Percentiles rank a stretch among this genome's conserved stretches.
Evolutionary conservation across 92 coral and sea anemone genomes (phyloP).

Genomic region (Palythoa grandis): DNA sequence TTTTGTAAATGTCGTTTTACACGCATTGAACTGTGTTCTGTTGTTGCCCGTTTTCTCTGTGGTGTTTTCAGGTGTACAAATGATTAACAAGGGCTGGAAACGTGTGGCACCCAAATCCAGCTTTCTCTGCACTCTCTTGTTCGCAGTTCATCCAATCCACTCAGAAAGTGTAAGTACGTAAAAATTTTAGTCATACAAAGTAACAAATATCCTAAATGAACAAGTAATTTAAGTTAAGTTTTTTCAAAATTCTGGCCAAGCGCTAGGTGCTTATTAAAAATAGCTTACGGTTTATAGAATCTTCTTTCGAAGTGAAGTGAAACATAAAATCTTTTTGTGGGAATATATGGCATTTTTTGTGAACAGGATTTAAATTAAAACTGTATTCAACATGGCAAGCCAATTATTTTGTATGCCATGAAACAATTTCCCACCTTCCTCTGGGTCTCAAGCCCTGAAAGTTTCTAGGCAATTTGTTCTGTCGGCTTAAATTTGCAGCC

Average conservation of each 20-base stretch:
- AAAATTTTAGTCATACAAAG: not conserved
- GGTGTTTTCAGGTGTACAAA: slow-evolving; percentile 50
- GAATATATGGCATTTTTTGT: too few relatives aligned
- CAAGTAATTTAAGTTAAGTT: not conserved
- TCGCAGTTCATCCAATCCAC: slow-evolving; percentile 90
- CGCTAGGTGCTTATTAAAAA: too few relatives aligned
- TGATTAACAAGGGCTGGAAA: slow-evolving; percentile 5
- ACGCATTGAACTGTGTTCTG: slow-evolving; percentile 70
- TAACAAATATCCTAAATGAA: not conserved
- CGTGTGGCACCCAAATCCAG: slow-evolving; percentile 67
- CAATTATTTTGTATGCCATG: too few relatives aligned
- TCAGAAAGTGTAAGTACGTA: slow-evolving; percentile 85
- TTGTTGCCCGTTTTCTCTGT: slow-evolving; percentile 71
- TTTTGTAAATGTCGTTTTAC: slow-evolving; percentile 74
- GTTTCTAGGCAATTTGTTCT: too few relatives aligned
- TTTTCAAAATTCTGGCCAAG: not conserved
- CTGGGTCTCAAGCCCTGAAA: too few relatives aligned
- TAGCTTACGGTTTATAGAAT: too few relatives aligned
- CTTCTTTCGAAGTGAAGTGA: too few relatives aligned
- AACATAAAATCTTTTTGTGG: too few relatives aligned
- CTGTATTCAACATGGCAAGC: too few relatives aligned
- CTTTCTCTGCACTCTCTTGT: slow-evolving; percentile 67
- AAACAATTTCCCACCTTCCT: too few relatives aligned
- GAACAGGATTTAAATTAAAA: too few relatives aligned
- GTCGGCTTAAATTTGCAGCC: too few relatives aligned